phyloP scores from a whole-genome alignment of 2,888 invertebrate species.

The Melolontha melolontha region DNA sequence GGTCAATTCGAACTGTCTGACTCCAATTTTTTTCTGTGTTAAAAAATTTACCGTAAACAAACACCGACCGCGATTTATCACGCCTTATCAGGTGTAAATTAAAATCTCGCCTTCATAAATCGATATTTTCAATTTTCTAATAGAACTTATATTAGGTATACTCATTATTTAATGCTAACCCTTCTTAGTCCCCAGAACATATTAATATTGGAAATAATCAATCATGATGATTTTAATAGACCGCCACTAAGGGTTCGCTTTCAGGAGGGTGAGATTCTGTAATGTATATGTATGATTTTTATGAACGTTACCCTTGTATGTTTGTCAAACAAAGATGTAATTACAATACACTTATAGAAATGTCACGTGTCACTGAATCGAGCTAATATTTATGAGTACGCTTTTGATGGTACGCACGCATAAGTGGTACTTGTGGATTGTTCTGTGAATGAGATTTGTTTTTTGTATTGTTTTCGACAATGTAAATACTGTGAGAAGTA shows the following conservation, averaged over 20 bases:
- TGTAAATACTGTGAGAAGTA: constrained; percentile 13
- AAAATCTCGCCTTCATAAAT: constrained; percentile 43
- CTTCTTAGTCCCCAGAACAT: constrained; percentile 23
- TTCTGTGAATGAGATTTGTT: constrained; percentile 16
- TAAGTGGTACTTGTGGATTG: constrained; percentile 22
- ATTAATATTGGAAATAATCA: constrained; percentile 40
- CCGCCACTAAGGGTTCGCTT: constrained; percentile 11
- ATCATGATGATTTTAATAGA: constrained; percentile 31
- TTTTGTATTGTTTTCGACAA: not conserved
- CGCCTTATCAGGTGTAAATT: constrained; percentile 47
- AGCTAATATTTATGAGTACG: constrained; percentile 21
- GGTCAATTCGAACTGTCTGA: constrained; percentile 9
- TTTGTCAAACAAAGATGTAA: constrained; percentile 23
- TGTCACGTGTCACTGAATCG: constrained; percentile 40
- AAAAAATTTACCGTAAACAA: constrained; percentile 38
- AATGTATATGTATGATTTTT: constrained; percentile 9
- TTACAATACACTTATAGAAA: constrained; percentile 37
- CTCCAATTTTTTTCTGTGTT: constrained; percentile 1
- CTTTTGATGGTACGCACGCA: constrained; percentile 7
- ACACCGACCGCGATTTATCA: constrained; percentile 46
- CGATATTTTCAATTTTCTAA: constrained; percentile 42
- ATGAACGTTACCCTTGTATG: not conserved
- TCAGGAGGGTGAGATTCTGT: constrained; percentile 8
- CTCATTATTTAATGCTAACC: constrained; percentile 42
- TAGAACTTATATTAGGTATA: not conserved